These are phyloP conservation scores for Macropodus opercularis DNA, from an alignment of 2,797 vertebrate species.

Conservation along the genomic window DNA sequence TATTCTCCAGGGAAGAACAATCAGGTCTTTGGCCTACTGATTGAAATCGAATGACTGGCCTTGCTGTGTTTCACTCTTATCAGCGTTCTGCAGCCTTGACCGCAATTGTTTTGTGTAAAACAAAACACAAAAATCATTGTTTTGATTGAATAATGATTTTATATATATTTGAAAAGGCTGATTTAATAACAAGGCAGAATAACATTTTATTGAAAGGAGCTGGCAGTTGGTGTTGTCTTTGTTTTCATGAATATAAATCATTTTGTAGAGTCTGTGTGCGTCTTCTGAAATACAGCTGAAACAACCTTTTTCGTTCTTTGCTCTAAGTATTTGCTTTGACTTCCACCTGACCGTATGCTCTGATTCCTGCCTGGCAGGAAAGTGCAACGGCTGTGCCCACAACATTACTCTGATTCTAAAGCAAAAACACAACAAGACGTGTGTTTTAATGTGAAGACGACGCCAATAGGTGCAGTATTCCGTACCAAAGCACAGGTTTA, in stretches of 20 bases:
- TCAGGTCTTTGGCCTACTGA: constrained; percentile 42
- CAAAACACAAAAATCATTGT: constrained; percentile 64
- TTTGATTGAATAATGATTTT: constrained; percentile 56
- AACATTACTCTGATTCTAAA: constrained; percentile 55
- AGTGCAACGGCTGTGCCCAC: constrained; percentile 13
- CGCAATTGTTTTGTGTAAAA: constrained; percentile 66
- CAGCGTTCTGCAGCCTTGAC: constrained; percentile 55
- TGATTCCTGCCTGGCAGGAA: constrained; percentile 58
- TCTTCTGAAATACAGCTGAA: constrained; percentile 61
- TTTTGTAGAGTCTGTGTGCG: constrained; percentile 25
- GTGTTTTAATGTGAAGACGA: constrained; percentile 52
- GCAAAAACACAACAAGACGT: constrained; percentile 56
- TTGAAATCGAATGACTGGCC: constrained; percentile 39
- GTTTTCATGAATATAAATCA: constrained; percentile 61
- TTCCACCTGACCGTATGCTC: constrained; percentile 63
- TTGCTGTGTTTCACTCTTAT: constrained; percentile 58
- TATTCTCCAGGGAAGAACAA: constrained; percentile 53
- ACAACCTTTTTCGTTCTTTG: constrained; percentile 63
- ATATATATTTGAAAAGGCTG: constrained; percentile 44
- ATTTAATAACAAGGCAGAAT: constrained; percentile 52
- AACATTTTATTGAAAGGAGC: constrained; percentile 43
- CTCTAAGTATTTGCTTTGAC: constrained; percentile 67
- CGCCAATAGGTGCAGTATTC: constrained; percentile 54
- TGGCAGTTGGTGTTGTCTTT: constrained; percentile 47
- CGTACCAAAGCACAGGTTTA: constrained; percentile 47